Evolutionary conservation across 2,797 vertebrate genomes (phyloP), one percentile per base, ranked within the genome.

Genomic region (Acropternis orthonyx): DNA sequence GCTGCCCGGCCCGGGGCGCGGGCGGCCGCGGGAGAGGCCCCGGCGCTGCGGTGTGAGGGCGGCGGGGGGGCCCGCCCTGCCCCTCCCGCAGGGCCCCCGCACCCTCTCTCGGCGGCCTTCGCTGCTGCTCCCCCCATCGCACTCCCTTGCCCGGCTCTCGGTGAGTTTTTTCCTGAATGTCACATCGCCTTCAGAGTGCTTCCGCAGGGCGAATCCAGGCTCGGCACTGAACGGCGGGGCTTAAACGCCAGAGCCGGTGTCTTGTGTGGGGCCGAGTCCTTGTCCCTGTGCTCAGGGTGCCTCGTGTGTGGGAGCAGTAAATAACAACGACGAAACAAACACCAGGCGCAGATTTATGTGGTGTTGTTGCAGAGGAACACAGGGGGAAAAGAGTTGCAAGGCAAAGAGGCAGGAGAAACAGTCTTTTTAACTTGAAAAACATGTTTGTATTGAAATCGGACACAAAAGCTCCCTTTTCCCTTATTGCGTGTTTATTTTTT

Each of bases 211-310:
- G 55, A 22, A 55, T 41, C 56, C 78, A 44, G 54, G 7, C 19
- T 10, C 12, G 3, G 28, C 23, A 6, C 34, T 0, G 0, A 30
- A 2, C 8, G 4, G 26, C 2, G 6, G 63, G 23, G 65, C n/a
- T 51, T 83, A 21, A 68, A 24, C 46, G 9, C 7, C 43, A 20
- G 65, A 65, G 46, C 23, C 1, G 1, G 0, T 54, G 28, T 32
- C 8, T 52, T 34, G 26, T 49, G 30, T 30, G 39, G 16, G 77
- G 28, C 73, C 1, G 8, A 62, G 79, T 14, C 39, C 58, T 69
- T 2, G 2, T 39, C 39, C 39, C 28, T 1, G 0, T 9, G 46
- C 46, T 63, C 14, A 7, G 17, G 51, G 51, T 30, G 46, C 61
- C 52, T 39, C 32, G 67, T 23, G 2, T 15, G 8, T 44, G 56